These are phyloP conservation scores for Panulirus ornatus DNA, from an alignment of 1,140 invertebrate genomes.

Conservation along the genomic window DNA sequence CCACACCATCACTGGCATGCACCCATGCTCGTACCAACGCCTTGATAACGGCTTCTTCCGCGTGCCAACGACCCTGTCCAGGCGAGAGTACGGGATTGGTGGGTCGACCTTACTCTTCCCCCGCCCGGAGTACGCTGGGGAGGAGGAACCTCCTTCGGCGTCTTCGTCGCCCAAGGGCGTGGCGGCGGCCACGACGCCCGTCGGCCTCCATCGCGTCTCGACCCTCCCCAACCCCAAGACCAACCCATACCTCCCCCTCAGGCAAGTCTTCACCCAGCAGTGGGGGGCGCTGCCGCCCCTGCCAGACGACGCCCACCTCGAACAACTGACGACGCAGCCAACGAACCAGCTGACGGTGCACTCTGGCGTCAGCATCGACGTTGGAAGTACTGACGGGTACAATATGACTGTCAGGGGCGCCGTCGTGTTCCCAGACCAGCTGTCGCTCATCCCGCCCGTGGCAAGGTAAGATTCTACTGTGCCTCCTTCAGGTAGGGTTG, in stretches of 20 bases:
- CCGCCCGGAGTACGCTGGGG: background rate
- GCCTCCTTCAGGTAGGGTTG: background rate
- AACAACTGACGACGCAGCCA: constrained; percentile 20
- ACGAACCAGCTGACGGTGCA: constrained; percentile 54
- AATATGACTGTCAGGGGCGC: constrained; percentile 46
- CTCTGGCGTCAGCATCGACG: constrained; percentile 50
- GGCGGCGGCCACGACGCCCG: background rate
- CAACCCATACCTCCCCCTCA: background rate
- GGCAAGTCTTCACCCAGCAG: background rate
- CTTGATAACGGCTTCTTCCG: constrained; percentile 16
- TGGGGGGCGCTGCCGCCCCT: background rate
- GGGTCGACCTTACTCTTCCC: background rate
- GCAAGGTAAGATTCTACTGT: background rate
- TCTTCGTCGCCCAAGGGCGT: too few relatives aligned
- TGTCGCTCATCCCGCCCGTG: constrained; percentile 41
- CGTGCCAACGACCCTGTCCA: constrained; percentile 2
- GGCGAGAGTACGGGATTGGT: constrained; percentile 43
- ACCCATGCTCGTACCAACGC: constrained; percentile 15
- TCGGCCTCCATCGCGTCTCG: background rate
- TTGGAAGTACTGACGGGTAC: constrained; percentile 56
- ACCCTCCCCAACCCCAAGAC: background rate
- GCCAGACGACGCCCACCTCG: background rate
- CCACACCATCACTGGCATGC: constrained; percentile 57
- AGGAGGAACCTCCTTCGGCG: constrained; percentile 27
- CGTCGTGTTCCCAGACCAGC: constrained; percentile 40